A percentile compares a stretch with the other conserved stretches of the same genome.
Evolutionary conservation across 1,140 invertebrate species (phyloP).

Genomic region (Zaprionus taronus): DNA sequence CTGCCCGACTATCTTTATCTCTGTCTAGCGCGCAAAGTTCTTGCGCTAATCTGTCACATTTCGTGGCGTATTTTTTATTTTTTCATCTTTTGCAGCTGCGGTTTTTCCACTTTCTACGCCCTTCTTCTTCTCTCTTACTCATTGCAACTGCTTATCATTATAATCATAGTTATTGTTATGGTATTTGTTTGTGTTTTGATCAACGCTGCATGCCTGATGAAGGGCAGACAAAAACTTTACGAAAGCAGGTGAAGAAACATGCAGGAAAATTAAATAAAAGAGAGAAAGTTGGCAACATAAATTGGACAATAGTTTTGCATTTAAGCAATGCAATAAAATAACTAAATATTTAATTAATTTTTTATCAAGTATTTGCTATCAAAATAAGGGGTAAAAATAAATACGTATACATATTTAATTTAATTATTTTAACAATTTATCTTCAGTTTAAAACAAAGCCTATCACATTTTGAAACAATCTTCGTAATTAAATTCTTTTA

Average conservation of each 20-base stretch:
- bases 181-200: constrained; percentile 40
- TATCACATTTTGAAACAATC: background rate
- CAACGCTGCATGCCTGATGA: constrained; percentile 23
- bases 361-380: background rate
- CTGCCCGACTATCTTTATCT: background rate
- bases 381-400: too few species aligned
- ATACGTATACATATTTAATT: background rate
- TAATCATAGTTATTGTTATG: constrained; percentile 26
- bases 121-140: background rate
- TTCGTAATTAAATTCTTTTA: background rate
- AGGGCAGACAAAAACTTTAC: background rate
- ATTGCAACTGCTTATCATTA: constrained; percentile 32
- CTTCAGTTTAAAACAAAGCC: background rate
- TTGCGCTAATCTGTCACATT: constrained; percentile 41
- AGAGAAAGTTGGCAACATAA: background rate
- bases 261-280: background rate
- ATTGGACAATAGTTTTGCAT: background rate
- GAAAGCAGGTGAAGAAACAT: background rate
- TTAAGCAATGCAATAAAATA: background rate
- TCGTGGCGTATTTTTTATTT: background rate
- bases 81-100: constrained; percentile 24
- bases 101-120: background rate
- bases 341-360: background rate
- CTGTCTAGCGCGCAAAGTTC: constrained; percentile 22
- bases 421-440: background rate